phyloP scores from a whole-genome alignment of 2,113 vertebrate species.

The Gallinago paraguaiae region DNA sequence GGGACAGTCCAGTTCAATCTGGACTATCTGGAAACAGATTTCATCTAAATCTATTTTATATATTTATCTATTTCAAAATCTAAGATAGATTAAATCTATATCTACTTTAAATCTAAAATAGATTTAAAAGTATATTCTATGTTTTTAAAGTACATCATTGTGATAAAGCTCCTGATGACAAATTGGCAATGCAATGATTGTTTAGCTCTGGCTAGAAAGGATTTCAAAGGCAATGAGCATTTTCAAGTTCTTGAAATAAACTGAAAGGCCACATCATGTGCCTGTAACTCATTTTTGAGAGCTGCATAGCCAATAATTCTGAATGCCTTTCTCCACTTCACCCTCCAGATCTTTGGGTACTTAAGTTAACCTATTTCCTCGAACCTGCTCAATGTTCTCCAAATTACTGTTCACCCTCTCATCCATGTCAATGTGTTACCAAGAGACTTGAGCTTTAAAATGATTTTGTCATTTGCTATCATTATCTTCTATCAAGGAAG shows the following conservation, averaged over 20 bases:
- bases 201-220: background rate
- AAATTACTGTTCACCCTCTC: background rate
- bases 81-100: no score
- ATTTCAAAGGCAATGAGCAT: background rate
- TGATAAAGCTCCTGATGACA: background rate
- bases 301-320: background rate
- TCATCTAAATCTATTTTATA: no score
- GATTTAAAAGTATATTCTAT: no score
- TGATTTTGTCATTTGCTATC: slow-evolving; percentile 9
- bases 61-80: no score
- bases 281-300: background rate
- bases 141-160: no score
- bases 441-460: slow-evolving; percentile 8
- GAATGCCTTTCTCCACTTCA: background rate
- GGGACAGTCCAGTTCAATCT: no score
- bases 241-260: background rate
- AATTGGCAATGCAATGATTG: background rate
- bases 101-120: no score
- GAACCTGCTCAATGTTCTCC: background rate
- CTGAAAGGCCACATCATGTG: background rate
- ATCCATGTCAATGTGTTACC: background rate
- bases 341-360: background rate
- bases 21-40: no score
- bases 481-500: slow-evolving; percentile 18
- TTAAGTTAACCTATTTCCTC: background rate